Evolutionary conservation across 2,797 vertebrate species (phyloP).

Genomic region (Sebastes minor): DNA sequence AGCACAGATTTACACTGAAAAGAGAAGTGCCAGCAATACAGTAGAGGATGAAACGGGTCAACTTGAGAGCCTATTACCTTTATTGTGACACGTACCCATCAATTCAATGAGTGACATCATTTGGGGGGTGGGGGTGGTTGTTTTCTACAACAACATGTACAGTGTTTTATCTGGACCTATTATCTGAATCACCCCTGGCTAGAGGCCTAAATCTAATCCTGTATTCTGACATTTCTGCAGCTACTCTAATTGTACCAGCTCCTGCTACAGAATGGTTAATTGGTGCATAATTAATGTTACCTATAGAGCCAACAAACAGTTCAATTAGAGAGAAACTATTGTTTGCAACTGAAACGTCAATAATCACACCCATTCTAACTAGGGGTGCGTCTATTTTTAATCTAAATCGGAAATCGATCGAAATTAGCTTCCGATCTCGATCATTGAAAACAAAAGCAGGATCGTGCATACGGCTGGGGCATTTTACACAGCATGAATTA

Average conservation of each 20-base stretch:
- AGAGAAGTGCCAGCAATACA: background rate
- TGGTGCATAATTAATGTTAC: background rate
- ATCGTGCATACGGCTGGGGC: too few relatives aligned
- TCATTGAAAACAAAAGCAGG: too few relatives aligned
- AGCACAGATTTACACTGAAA: background rate
- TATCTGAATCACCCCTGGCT: background rate
- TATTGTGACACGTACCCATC: background rate
- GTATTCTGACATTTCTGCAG: background rate
- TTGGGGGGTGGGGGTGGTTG: background rate
- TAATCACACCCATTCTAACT: background rate
- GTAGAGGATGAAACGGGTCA: background rate
- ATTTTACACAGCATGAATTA: too few relatives aligned
- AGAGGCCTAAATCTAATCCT: background rate
- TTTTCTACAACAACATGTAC: background rate
- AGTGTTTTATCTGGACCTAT: background rate
- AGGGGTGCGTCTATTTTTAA: too few relatives aligned
- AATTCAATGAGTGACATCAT: background rate
- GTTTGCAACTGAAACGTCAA: background rate
- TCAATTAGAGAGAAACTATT: background rate
- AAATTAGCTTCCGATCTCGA: too few relatives aligned
- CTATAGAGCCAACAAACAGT: background rate
- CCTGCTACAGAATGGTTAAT: background rate
- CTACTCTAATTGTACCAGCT: background rate
- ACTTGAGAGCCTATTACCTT: background rate
- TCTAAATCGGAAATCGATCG: too few relatives aligned